Evolutionary conservation across 64 coral and sea anemone genomes (phyloP).

Genomic region (Stichodactyla mertensii): DNA sequence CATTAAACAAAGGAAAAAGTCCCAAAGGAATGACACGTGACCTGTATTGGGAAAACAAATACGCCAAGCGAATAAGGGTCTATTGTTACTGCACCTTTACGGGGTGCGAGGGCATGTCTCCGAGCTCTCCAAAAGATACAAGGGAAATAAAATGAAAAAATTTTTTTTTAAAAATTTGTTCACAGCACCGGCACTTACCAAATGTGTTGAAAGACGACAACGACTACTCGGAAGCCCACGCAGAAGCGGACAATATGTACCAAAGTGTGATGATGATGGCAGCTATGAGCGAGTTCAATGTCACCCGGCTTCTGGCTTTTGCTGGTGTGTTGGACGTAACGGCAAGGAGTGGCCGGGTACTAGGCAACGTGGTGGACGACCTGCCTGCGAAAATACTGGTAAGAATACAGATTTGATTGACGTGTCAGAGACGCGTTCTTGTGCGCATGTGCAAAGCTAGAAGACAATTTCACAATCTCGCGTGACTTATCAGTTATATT

Average conservation of each 20-base stretch:
- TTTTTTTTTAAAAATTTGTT: background rate
- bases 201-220: background rate
- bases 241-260: conserved; percentile 31
- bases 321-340: conserved; percentile 79
- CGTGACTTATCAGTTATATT: background rate
- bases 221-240: background rate
- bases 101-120: no score
- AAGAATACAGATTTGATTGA: background rate
- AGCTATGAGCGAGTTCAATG: conserved; percentile 75
- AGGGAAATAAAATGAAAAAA: no score
- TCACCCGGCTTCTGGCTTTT: conserved; percentile 44
- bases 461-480: no score
- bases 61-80: no score
- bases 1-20: no score
- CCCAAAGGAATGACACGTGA: no score
- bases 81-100: no score
- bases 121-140: no score
- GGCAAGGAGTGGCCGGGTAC: conserved; percentile 67
- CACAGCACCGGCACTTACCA: background rate
- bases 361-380: conserved; percentile 49
- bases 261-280: conserved; percentile 58
- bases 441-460: background rate
- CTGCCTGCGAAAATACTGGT: conserved; percentile 67
- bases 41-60: no score
- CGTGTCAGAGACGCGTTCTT: background rate